Conservation (phyloP, 1,140 invertebrate species). For the Cyclargus thomasi region DNA sequence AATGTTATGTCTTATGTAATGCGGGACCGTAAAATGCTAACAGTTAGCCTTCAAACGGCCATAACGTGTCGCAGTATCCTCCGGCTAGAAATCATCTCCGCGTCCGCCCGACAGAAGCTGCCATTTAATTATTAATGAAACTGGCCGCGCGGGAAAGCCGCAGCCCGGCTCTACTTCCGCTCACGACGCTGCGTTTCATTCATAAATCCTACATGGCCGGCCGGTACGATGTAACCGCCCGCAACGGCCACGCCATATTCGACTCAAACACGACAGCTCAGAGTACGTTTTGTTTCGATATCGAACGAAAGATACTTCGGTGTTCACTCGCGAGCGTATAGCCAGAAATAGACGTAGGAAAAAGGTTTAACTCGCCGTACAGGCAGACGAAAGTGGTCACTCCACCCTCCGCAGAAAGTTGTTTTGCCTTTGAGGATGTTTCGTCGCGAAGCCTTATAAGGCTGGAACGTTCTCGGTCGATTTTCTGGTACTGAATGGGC, state of each 20-base stretch:
- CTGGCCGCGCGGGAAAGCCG: constrained; percentile 70
- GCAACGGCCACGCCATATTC: constrained; percentile 28
- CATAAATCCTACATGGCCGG: constrained; percentile 54
- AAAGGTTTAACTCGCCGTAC: constrained; percentile 58
- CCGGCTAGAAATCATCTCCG: constrained; percentile 65
- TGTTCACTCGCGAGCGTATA: constrained; percentile 18
- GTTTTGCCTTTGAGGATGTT: constrained; percentile 59
- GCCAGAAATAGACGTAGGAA: constrained; percentile 63
- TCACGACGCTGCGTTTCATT: constrained; percentile 70
- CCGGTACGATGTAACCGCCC: constrained; percentile 34
- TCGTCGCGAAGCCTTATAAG: constrained; percentile 46
- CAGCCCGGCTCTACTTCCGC: constrained; percentile 65
- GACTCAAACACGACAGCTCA: constrained; percentile 33
- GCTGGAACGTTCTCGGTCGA: constrained; percentile 52
- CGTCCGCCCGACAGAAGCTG: constrained; percentile 64
- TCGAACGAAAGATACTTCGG: constrained; percentile 19
- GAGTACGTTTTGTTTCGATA: constrained; percentile 28
- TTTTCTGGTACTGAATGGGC: constrained; percentile 69
- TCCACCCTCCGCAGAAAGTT: constrained; percentile 56
- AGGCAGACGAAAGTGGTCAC: constrained; percentile 63
- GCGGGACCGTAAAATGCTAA: constrained; percentile 14
- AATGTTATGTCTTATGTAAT: constrained; percentile 20
- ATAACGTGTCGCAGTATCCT: constrained; percentile 32
- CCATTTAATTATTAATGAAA: constrained; percentile 74
- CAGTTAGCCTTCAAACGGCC: constrained; percentile 21